phyloP scores from a whole-genome alignment of 2,888 invertebrate genomes.

The Catocala sponsa region DNA sequence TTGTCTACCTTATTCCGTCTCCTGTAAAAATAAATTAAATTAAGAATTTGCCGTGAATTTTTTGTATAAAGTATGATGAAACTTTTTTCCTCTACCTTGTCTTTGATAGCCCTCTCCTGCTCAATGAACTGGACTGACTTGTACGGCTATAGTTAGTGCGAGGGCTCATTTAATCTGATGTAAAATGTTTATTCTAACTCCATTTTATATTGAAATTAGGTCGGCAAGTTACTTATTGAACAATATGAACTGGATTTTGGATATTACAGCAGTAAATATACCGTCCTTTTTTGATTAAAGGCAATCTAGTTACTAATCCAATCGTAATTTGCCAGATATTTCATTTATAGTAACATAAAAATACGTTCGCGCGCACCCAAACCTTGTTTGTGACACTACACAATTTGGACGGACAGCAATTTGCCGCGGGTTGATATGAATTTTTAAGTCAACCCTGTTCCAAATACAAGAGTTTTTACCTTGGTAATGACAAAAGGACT shows the following conservation, averaged over 20 bases:
- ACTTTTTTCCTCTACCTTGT: constrained; percentile 22
- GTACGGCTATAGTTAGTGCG: constrained; percentile 24
- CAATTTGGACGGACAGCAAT: constrained; percentile 42
- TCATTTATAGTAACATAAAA: not conserved
- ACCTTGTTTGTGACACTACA: constrained; percentile 10
- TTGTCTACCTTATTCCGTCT: constrained; percentile 16
- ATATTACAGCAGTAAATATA: too few relatives aligned
- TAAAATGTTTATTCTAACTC: constrained; percentile 30
- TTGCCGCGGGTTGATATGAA: constrained; percentile 36
- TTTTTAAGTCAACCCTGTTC: constrained; percentile 37
- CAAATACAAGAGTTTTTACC: constrained; percentile 17
- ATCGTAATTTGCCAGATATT: not conserved
- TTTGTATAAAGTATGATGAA: constrained; percentile 7
- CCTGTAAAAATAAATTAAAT: constrained; percentile 43
- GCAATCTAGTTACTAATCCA: not conserved
- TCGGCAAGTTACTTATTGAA: too few relatives aligned
- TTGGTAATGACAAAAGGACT: constrained; percentile 30
- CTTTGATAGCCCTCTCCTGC: constrained; percentile 32
- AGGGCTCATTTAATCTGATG: constrained; percentile 22
- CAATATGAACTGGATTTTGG: too few relatives aligned
- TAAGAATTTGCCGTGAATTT: constrained; percentile 16
- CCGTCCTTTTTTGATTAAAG: not conserved
- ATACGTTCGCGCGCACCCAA: not conserved
- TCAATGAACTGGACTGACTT: constrained; percentile 44
- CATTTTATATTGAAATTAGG: constrained; percentile 3